These are phyloP conservation scores for Cryptoprocta ferox DNA, from an alignment of 2,797 vertebrate species.

Conservation along the genomic window DNA sequence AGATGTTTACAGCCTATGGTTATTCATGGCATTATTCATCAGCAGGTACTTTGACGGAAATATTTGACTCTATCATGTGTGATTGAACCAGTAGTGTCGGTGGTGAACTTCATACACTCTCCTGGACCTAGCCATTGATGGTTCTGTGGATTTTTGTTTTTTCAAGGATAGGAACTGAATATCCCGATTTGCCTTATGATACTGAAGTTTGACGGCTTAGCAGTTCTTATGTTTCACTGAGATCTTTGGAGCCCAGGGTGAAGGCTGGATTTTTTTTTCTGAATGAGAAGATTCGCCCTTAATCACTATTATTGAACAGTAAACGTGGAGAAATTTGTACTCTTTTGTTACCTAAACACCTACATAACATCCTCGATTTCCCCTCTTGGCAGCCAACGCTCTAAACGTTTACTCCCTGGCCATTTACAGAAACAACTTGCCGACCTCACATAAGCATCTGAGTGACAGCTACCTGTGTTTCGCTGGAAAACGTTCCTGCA, in stretches of 20 bases:
- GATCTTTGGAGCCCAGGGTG: neutral
- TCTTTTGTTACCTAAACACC: constrained; percentile 19
- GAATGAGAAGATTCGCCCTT: neutral
- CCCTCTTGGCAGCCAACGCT: neutral
- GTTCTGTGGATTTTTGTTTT: neutral
- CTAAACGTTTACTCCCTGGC: neutral
- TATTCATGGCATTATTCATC: neutral
- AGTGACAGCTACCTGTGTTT: neutral
- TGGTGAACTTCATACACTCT: neutral
- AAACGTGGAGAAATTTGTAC: neutral
- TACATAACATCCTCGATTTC: neutral
- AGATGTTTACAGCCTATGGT: neutral
- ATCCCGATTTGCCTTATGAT: neutral
- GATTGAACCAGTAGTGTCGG: neutral
- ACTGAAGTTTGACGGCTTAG: neutral
- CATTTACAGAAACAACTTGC: neutral
- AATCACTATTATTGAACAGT: neutral
- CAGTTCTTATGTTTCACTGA: neutral
- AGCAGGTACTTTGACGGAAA: neutral
- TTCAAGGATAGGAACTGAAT: neutral
- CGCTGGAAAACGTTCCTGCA: neutral
- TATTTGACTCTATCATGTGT: neutral
- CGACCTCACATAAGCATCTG: neutral
- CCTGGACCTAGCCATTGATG: neutral
- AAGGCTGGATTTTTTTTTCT: neutral